Evolutionary conservation across 2,797 vertebrate species (phyloP).

Genomic region (Pempheris klunzingeri): DNA sequence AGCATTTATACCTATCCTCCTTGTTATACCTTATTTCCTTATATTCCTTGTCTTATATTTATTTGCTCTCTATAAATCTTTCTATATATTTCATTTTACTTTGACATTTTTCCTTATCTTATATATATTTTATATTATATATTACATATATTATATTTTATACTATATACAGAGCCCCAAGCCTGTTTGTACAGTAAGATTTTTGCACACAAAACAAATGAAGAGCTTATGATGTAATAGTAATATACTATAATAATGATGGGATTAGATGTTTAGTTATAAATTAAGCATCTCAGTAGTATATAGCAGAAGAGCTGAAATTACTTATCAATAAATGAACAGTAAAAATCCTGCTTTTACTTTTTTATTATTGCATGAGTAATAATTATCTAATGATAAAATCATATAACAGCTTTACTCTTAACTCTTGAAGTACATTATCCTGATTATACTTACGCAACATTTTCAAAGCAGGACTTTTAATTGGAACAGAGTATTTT

Average conservation of each 20-base stretch:
- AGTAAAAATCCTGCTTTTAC: constrained; percentile 10
- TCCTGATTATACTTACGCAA: background rate
- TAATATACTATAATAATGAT: no score
- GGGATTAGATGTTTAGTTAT: no score
- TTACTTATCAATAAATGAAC: background rate
- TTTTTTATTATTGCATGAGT: background rate
- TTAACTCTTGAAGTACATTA: background rate
- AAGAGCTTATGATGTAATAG: background rate
- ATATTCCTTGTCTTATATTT: no score
- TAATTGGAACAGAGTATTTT: background rate
- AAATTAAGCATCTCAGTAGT: background rate
- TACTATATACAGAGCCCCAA: no score
- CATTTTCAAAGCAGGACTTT: background rate
- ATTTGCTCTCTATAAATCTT: no score
- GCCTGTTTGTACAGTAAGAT: no score
- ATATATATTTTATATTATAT: no score
- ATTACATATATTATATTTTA: no score
- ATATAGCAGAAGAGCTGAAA: background rate
- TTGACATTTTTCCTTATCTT: no score
- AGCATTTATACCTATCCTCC: no score
- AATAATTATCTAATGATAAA: background rate
- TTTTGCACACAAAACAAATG: background rate
- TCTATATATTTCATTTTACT: no score
- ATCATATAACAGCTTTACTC: background rate
- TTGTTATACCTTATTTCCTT: no score